phyloP scores from a whole-genome alignment of 2,888 invertebrate species.

The Nebria salina region DNA sequence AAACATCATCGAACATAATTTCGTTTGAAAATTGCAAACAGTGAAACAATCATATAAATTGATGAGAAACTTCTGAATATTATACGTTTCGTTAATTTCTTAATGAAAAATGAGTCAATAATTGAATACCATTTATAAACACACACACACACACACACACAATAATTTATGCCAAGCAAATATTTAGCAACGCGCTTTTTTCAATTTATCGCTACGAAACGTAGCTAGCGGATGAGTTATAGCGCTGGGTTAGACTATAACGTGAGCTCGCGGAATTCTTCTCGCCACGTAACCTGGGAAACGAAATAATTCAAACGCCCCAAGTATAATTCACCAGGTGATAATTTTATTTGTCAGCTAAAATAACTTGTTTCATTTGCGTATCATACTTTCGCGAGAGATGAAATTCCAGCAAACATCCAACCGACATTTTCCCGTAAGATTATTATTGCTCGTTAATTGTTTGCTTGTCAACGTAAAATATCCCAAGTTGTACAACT shows the following conservation, averaged over 20 bases:
- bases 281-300: neutral
- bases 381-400: neutral
- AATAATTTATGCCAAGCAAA: constrained; percentile 18
- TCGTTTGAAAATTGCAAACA: too few species aligned
- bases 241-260: neutral
- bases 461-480: neutral
- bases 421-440: neutral
- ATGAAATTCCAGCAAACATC: neutral
- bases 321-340: neutral
- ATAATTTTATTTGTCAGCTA: neutral
- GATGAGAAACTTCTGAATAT: too few species aligned
- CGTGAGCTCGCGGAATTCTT: neutral
- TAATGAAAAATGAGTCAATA: constrained; percentile 4
- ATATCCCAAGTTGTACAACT: neutral
- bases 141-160: too few species aligned
- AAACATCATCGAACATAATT: too few species aligned
- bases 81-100: neutral
- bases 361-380: neutral
- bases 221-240: neutral
- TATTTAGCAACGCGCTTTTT: constrained; percentile 5
- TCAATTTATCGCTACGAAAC: neutral
- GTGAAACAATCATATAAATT: too few species aligned
- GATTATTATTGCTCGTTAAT: neutral
- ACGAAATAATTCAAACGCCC: neutral
- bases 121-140: constrained; percentile 12